phyloP scores from a whole-genome alignment of 2,888 invertebrate genomes.

The Drosophila trichaetosa region DNA sequence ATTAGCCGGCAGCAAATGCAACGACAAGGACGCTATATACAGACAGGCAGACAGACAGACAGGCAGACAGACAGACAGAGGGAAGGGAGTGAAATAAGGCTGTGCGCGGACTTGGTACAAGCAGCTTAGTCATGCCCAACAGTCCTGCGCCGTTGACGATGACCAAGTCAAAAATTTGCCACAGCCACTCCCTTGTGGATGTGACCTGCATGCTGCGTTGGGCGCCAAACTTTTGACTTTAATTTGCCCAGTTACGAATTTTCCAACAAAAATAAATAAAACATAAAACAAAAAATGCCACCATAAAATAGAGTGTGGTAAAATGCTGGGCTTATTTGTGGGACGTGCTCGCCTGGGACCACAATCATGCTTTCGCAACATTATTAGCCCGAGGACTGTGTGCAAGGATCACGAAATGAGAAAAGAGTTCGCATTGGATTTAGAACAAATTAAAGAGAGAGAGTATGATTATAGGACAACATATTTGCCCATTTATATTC shows the following conservation, averaged over 20 bases:
- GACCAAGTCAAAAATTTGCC: slow-evolving; percentile 33
- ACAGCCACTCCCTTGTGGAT: slow-evolving; percentile 47
- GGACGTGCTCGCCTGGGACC: slow-evolving; percentile 53
- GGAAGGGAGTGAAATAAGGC: slow-evolving; percentile 13
- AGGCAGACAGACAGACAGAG: not conserved
- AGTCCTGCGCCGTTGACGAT: slow-evolving; percentile 29
- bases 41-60: slow-evolving; percentile 35
- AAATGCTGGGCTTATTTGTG: slow-evolving; percentile 56
- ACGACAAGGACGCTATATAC: slow-evolving; percentile 2
- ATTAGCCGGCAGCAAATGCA: slow-evolving; percentile 34
- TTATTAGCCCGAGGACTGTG: slow-evolving; percentile 32
- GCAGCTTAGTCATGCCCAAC: slow-evolving; percentile 46
- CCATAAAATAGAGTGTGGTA: slow-evolving; percentile 52
- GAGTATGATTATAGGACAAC: not conserved
- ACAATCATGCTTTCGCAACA: slow-evolving; percentile 45
- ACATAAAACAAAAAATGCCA: slow-evolving; percentile 25
- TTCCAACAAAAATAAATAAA: slow-evolving; percentile 17
- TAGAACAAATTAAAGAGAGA: not conserved
- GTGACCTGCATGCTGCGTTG: slow-evolving; percentile 71
- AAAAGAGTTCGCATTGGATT: not conserved
- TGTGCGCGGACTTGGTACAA: slow-evolving; percentile 7
- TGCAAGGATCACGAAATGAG: not conserved
- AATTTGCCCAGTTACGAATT: slow-evolving; percentile 70
- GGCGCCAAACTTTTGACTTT: slow-evolving; percentile 74
- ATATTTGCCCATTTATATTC: not conserved